Evolutionary conservation across 37 sponge, comb jelly and placozoan species (phyloP), one percentile per base, ranked within the genome.

Genomic region (Chondrilla cf. caribensis): DNA sequence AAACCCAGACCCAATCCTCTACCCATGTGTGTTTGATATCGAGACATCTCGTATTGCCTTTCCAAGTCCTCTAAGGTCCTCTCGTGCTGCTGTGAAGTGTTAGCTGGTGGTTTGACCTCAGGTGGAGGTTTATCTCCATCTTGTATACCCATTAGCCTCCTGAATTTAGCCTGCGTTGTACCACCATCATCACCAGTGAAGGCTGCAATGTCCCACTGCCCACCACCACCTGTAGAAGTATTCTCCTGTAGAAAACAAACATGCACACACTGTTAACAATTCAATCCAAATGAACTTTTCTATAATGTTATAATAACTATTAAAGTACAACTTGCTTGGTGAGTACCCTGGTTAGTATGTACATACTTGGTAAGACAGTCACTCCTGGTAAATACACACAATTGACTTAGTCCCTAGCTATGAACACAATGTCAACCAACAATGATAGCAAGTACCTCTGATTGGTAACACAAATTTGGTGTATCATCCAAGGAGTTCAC

Each of bases 11-110:
- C 91, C 42, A 43, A 60, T 0, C 91, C 91, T 38, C 78, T 87
- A 8, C 85, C 91, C 29, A 84, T 22, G 79, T 91, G 91, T 32
- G 91, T 91, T 65, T 84, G 62, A 60, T 44, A 91, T 0, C 91
- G 85, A 28, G 91, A 91, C 39, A 80, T 29, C 62, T 91, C 91
- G 66, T 91, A 91, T 79, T 91, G 91, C 28, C 80, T 71, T 60
- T 91, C 85, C 40, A 91, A 42, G 47, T 58, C 82, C 32, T 65
- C 70, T 22, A 84, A 36, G 19, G 40, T 21, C 31, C 58, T 86
- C 39, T 31, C 39, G 32, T 70, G 39, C 51, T 77, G 42, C 54
- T 77, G 54, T 2, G 25, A 26, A 38, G 32, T 58, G 3, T 37
- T 9, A 44, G 41, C 28, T 31, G 37, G 38, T 31, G 33, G 37